Evolutionary conservation across 2,888 invertebrate species (phyloP).

Genomic region (Drosophila ezoana): DNA sequence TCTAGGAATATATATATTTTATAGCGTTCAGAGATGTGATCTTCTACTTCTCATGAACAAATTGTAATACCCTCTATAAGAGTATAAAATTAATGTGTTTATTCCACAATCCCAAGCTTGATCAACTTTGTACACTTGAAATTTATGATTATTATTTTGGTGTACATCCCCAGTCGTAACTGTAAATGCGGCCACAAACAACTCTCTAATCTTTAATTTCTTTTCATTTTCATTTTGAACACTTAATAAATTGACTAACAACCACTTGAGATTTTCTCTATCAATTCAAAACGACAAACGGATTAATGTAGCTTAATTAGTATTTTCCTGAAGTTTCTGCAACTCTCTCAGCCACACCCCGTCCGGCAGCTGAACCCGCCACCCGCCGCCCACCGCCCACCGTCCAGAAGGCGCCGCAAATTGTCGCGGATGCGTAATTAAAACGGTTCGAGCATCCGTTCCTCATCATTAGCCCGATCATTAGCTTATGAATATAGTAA

Average conservation of each 20-base stretch:
- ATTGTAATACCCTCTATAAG: too few species aligned
- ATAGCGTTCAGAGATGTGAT: too few species aligned
- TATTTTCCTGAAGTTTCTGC: slow-evolving; percentile 62
- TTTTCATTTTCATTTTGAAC: slow-evolving; percentile 18
- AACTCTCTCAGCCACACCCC: slow-evolving; percentile 22
- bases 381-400: background rate
- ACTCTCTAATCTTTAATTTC: slow-evolving; percentile 48
- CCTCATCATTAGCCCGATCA: slow-evolving; percentile 53
- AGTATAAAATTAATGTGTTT: too few species aligned
- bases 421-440: slow-evolving; percentile 64
- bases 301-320: slow-evolving; percentile 70
- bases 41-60: too few species aligned
- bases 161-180: slow-evolving; percentile 3
- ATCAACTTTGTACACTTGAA: too few species aligned
- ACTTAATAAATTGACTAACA: slow-evolving; percentile 23
- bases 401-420: slow-evolving; percentile 30
- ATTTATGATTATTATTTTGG: background rate
- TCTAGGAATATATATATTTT: too few species aligned
- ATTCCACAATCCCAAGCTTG: background rate
- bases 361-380: slow-evolving; percentile 2
- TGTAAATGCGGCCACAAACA: slow-evolving; percentile 17
- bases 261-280: slow-evolving; percentile 39
- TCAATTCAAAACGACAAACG: slow-evolving; percentile 49
- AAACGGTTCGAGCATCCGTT: slow-evolving; percentile 67
- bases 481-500: slow-evolving; percentile 57